These are phyloP conservation scores for Unio pictorum DNA, from an alignment of 2,888 invertebrate genomes.

Conservation along the genomic window DNA sequence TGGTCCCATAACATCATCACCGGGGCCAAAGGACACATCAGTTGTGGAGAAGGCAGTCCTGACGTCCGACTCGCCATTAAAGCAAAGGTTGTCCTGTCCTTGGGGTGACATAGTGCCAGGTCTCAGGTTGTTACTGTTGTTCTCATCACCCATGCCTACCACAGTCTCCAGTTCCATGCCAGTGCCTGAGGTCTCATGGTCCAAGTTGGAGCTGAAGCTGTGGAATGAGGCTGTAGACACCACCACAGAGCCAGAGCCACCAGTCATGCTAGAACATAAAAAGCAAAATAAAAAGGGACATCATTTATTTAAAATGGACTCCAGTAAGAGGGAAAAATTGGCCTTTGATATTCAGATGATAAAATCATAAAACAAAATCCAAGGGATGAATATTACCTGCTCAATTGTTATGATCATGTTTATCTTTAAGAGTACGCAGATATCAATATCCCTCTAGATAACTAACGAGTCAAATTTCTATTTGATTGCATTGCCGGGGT, in stretches of 20 bases:
- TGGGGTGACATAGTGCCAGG: constrained; percentile 41
- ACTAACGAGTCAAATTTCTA: no score
- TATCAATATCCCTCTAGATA: no score
- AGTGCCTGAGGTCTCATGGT: constrained; percentile 19
- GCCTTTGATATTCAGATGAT: background rate
- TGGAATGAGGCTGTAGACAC: constrained; percentile 36
- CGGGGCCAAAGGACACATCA: constrained; percentile 37
- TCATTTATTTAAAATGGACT: no score
- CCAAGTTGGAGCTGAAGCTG: constrained; percentile 40
- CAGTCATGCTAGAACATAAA: constrained; percentile 26
- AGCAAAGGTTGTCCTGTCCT: constrained; percentile 33
- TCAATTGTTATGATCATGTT: no score
- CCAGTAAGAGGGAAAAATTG: background rate
- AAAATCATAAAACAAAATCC: background rate
- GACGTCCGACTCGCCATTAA: constrained; percentile 21
- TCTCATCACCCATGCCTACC: constrained; percentile 34
- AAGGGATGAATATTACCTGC: no score
- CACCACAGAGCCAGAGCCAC: constrained; percentile 25
- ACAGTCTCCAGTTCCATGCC: constrained; percentile 30
- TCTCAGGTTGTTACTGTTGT: constrained; percentile 29
- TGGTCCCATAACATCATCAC: constrained; percentile 21
- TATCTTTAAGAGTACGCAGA: no score
- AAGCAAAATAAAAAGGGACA: no score
- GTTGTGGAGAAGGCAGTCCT: constrained; percentile 32
- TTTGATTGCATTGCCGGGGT: no score